Conservation (phyloP, 2,797 vertebrate genomes). For the Diplodus sargus region DNA sequence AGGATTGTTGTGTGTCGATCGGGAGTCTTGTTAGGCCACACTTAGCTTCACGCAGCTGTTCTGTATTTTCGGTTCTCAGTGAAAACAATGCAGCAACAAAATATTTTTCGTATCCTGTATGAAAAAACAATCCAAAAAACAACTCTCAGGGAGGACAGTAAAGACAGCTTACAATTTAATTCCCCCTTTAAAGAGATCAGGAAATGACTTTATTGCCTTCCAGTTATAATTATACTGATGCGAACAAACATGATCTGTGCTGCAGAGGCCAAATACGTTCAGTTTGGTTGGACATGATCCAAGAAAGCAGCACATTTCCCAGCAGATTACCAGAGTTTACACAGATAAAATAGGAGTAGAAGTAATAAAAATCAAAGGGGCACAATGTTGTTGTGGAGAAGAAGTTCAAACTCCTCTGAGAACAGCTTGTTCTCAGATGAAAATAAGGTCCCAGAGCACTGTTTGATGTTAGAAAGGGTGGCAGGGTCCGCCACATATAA, state of each 20-base stretch:
- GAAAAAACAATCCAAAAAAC: neutral
- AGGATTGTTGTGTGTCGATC: neutral
- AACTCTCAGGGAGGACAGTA: neutral
- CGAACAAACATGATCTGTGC: neutral
- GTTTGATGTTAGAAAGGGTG: no score
- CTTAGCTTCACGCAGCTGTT: neutral
- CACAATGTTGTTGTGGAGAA: no score
- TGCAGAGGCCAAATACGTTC: neutral
- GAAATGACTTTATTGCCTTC: neutral
- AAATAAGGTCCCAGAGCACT: no score
- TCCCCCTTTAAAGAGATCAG: neutral
- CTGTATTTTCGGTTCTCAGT: neutral
- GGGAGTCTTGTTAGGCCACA: neutral
- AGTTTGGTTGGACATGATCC: neutral
- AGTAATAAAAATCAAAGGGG: neutral
- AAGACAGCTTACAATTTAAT: neutral
- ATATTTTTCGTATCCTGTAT: neutral
- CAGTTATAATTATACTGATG: neutral
- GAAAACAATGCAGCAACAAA: neutral
- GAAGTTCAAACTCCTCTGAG: no score
- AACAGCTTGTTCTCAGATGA: no score
- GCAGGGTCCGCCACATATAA: no score
- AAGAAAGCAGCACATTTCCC: neutral
- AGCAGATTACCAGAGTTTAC: neutral
- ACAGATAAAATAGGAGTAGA: neutral